Percentiles rank a stretch among this genome's conserved stretches.
These are phyloP conservation scores for Fukomys damarensis DNA, from an alignment of 2,113 vertebrate species.

Conservation along the genomic window DNA sequence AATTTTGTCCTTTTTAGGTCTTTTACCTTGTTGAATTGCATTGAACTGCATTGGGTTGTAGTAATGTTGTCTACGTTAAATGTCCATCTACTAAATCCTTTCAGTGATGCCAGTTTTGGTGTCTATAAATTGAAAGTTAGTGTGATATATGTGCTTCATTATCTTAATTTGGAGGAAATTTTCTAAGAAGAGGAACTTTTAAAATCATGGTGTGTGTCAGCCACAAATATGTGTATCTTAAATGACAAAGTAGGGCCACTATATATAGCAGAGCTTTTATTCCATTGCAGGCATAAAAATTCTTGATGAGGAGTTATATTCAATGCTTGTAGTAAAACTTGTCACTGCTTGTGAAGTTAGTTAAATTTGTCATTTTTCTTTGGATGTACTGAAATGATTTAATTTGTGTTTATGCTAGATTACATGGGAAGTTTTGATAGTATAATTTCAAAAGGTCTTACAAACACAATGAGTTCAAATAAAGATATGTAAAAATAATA, in stretches of 20 bases:
- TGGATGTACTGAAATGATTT: neutral
- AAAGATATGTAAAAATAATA: neutral
- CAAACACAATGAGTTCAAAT: neutral
- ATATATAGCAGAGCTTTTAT: neutral
- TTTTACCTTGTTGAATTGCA: neutral
- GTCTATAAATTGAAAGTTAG: neutral
- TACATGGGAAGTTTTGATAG: slow-evolving; percentile 1
- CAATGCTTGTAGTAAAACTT: slow-evolving; percentile 34
- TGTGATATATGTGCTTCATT: neutral
- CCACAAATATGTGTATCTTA: neutral
- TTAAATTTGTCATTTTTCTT: slow-evolving; percentile 35
- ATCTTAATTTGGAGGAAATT: neutral
- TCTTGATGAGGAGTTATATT: neutral
- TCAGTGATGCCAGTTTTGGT: neutral
- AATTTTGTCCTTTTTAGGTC: neutral
- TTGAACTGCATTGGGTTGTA: neutral
- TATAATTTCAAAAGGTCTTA: slow-evolving; percentile 4
- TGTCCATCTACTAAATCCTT: neutral
- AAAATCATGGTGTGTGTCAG: neutral
- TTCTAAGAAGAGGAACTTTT: neutral
- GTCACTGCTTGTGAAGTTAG: neutral
- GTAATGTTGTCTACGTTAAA: neutral
- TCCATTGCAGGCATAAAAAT: neutral
- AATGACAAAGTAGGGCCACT: neutral
- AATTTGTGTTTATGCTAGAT: neutral